Evolutionary conservation across 92 coral and sea anemone species (phyloP).

Genomic region (Porites cylindrica): DNA sequence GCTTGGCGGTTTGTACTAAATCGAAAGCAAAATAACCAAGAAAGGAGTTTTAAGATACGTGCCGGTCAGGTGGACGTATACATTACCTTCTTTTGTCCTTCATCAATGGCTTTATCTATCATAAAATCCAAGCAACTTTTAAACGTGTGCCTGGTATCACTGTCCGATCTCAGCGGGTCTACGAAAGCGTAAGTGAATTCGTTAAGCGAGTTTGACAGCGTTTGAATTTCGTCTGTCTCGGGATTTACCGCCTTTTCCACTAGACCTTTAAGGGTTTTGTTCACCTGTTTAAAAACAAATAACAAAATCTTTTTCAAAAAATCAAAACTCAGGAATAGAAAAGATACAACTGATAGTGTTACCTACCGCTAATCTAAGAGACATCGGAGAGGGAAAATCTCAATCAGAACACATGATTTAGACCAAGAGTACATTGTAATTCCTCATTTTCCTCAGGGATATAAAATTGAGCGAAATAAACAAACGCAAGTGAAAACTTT

Average conservation of each 20-base stretch:
- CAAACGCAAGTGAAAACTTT: too few species aligned
- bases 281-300: constrained; percentile 23
- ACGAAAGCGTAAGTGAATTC: constrained; percentile 32
- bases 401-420: too few species aligned
- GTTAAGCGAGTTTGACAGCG: constrained; percentile 21
- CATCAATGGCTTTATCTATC: constrained; percentile 38
- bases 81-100: constrained; percentile 49
- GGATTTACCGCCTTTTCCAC: constrained; percentile 15
- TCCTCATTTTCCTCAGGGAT: too few species aligned
- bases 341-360: too few species aligned
- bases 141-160: constrained; percentile 25
- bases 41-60: too few species aligned
- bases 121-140: constrained; percentile 24
- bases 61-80: background rate
- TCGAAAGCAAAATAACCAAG: too few species aligned
- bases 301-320: background rate
- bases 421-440: too few species aligned
- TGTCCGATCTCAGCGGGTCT: constrained; percentile 32
- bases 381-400: too few species aligned
- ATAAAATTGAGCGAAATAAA: too few species aligned
- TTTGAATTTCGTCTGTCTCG: constrained; percentile 28
- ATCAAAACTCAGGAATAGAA: background rate
- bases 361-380: too few species aligned
- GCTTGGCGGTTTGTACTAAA: too few species aligned
- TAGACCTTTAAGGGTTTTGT: constrained; percentile 15